These are phyloP conservation scores for Tinea trinotella DNA, from an alignment of 2,888 invertebrate species.

Conservation along the genomic window DNA sequence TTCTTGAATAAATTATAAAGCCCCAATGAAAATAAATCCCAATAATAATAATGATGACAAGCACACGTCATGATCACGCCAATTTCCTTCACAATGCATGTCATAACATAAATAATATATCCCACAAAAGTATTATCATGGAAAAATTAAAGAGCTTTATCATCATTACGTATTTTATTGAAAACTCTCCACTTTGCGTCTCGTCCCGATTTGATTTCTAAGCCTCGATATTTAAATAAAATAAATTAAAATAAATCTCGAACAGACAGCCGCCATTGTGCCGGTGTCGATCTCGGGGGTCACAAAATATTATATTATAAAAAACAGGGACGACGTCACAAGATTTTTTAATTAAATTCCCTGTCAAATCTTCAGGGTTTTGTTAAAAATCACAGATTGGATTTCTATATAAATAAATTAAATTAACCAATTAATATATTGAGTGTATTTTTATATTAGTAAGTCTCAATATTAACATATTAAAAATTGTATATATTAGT, in stretches of 20 bases:
- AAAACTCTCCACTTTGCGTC: not conserved
- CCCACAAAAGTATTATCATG: not conserved
- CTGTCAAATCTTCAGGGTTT: conserved; percentile 51
- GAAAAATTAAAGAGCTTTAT: not conserved
- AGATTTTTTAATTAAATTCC: conserved; percentile 66
- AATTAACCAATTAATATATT: not conserved
- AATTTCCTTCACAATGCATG: conserved; percentile 5
- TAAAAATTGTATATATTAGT: too few relatives aligned
- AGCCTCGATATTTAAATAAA: conserved; percentile 19
- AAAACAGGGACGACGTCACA: conserved; percentile 16
- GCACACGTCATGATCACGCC: conserved; percentile 7
- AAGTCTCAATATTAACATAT: too few relatives aligned
- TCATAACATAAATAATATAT: not conserved
- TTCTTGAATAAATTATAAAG: too few relatives aligned
- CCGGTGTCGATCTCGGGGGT: conserved; percentile 11
- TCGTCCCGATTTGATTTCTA: not conserved
- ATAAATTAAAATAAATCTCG: conserved; percentile 20
- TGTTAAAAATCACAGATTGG: not conserved
- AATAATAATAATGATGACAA: not conserved
- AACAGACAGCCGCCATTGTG: conserved; percentile 18
- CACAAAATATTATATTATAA: conserved; percentile 14
- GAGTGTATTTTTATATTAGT: too few relatives aligned
- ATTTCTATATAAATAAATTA: not conserved
- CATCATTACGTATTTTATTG: not conserved
- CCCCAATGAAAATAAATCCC: too few relatives aligned